phyloP scores from a whole-genome alignment of 2,888 invertebrate genomes.

The Myopa testacea region DNA sequence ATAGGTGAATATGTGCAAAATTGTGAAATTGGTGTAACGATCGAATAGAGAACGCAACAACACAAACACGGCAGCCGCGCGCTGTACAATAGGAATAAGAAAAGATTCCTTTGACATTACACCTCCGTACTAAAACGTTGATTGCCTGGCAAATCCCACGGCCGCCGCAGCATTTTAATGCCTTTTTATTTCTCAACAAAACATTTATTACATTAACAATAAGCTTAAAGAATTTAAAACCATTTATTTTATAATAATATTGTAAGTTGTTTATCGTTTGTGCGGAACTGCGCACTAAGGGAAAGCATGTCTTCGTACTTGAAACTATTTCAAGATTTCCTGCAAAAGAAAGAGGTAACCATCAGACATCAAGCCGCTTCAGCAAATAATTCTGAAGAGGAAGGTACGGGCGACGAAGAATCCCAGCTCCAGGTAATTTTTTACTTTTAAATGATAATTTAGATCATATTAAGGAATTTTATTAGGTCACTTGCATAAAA shows the following conservation, averaged over 20 bases:
- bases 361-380: slow-evolving; percentile 32
- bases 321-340: slow-evolving; percentile 55
- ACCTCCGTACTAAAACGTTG: not conserved
- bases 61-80: slow-evolving; percentile 12
- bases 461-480: too few species aligned
- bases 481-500: not conserved
- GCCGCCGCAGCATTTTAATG: too few species aligned
- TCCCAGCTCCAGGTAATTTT: not conserved
- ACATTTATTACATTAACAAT: too few species aligned
- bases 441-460: not conserved
- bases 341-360: slow-evolving; percentile 52
- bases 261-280: not conserved
- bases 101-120: not conserved
- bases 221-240: too few species aligned
- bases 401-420: slow-evolving; percentile 39
- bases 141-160: too few species aligned
- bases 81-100: slow-evolving; percentile 10
- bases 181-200: too few species aligned
- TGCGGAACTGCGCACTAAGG: slow-evolving; percentile 15
- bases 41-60: not conserved
- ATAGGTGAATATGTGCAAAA: not conserved
- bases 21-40: slow-evolving; percentile 24
- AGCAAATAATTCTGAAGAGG: slow-evolving; percentile 38
- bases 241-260: slow-evolving; percentile 5
- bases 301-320: slow-evolving; percentile 50